Evolutionary conservation across 1,140 invertebrate species (phyloP), one percentile per base, ranked within the genome.

Genomic region (Papilio machaon): DNA sequence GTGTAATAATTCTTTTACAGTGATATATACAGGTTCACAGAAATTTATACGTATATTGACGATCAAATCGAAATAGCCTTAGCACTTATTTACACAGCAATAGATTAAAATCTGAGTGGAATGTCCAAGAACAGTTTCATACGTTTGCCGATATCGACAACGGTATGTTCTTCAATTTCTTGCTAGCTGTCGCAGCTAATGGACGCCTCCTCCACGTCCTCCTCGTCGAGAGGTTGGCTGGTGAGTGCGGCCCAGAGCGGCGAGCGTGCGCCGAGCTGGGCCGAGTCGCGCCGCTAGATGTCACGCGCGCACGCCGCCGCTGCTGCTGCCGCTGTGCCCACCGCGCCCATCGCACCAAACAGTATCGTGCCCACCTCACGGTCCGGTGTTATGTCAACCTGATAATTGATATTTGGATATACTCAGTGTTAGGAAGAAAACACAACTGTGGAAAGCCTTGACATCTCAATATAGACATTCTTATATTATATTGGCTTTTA

Each of bases 171-270:
- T 88, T 95, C 94, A 23, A 94, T 86, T 70, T 94, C 91, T 89
- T 95, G 95, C 93, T 95, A 95, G 93, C 95, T 95, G 80, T 95
- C 91, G 54, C 54, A 82, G 46, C 64, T 67, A 3, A 35, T 30
- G 30, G 82, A 89, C 5, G 52, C 91, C 3, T 92, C 92, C 0
- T 94, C 92, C 54, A 91, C 88, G 70, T 91, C 91, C 11, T 87
- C 92, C 6, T 95, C 94, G 80, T 96, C 91, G 2, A 95, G 91
- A 67, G 95, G 96, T 80, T 95, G 96, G 89, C 96, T 96, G 30
- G 96, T 97, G 82, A 96, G 94, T 76, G 96, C 95, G 47, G 96
- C 96, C 96, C 96, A 97, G 64, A 97, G 91, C 54, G 96, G 96
- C 67, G 95, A 95, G 81, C 96, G 96, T 79, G 95, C 95, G 86